A percentile compares a stretch with the other conserved stretches of the same genome.
Evolutionary conservation across 2,888 invertebrate species (phyloP).

Genomic region (Acanthoscelides obtectus): DNA sequence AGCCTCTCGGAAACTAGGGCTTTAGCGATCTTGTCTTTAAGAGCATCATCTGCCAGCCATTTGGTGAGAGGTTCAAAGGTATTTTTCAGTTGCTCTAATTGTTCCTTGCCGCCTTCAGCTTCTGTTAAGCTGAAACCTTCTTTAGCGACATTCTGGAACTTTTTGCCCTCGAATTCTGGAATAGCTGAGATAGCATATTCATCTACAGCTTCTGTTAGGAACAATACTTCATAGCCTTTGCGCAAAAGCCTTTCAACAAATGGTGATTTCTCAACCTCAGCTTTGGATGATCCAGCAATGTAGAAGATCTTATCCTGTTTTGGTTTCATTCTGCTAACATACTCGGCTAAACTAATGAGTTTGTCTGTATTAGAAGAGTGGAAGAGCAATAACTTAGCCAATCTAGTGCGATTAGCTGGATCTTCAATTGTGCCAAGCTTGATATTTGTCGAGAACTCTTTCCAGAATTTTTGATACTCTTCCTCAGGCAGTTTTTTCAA

Average conservation of each 20-base stretch:
- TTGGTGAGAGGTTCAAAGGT: slow-evolving; percentile 84
- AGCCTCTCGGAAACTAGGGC: slow-evolving; percentile 84
- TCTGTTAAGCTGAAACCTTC: slow-evolving; percentile 90
- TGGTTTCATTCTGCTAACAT: slow-evolving; percentile 92
- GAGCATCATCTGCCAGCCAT: slow-evolving; percentile 78
- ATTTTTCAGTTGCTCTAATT: slow-evolving; percentile 68
- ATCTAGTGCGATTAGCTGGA: slow-evolving; percentile 88
- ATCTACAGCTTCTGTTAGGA: slow-evolving; percentile 93
- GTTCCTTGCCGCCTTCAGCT: slow-evolving; percentile 64
- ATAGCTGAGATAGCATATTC: slow-evolving; percentile 95
- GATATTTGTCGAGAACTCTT: slow-evolving; percentile 94
- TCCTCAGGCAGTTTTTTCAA: slow-evolving; percentile 91
- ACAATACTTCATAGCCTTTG: slow-evolving; percentile 94
- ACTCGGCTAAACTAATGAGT: slow-evolving; percentile 77
- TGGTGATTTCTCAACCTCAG: slow-evolving; percentile 85
- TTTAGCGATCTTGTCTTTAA: slow-evolving; percentile 75
- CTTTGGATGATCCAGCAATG: slow-evolving; percentile 83
- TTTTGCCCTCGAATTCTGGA: slow-evolving; percentile 97
- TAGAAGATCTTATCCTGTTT: slow-evolving; percentile 94
- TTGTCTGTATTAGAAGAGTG: slow-evolving; percentile 67
- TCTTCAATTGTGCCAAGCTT: slow-evolving; percentile 90
- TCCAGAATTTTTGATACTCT: slow-evolving; percentile 93
- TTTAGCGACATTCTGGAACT: slow-evolving; percentile 99
- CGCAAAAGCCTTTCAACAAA: slow-evolving; percentile 91
- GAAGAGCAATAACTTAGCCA: slow-evolving; percentile 93